Base-by-base conservation (phyloP, 92 coral and sea anemone genomes). In the Pocillopora meandrina region DNA sequence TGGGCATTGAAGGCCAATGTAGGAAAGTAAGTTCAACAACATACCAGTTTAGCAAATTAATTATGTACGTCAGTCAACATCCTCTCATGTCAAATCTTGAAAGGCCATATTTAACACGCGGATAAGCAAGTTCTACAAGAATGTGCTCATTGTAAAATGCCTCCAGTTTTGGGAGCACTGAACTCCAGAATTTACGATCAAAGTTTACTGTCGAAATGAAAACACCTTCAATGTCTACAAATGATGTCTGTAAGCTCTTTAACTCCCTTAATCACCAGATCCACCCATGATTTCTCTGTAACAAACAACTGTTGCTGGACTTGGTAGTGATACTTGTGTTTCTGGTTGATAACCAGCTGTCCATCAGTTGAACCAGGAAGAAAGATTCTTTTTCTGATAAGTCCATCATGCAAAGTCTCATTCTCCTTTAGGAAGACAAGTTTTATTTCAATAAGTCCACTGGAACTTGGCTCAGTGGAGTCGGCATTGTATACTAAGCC, bases 221-320 rank as follows among this genome's bases (percentile, higher is more conserved):
- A 75, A 87, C 62, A 63, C 71, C 82, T 21, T 69, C 74, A 56
- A 34, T 33, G 26, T 71, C 72, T 78, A 14, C 36, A 84, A 84
- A 36, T 55, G 82, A 63, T 76, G 57, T 84, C 88, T 55, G 82
- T 12, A 58, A 84, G 35, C 12, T 84, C 82, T 76, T 20, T 19
- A 7, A 31, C 84, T 59, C 87, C 86, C 60, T 80, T 79, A 36
- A 82, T 42, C 65, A 87, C 82, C n/a, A 87, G 56, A 14, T 87
- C 90, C 2, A 57, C 49, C 65, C 90, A 81, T 12, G n/a, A 58
- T 74, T 73, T 87, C 64, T 59, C 67, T 49, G 90, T 65, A 12
- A 87, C 90, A 87, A 79, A 82, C 90, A 87, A 63, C 61, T 72
- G 86, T 58, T 81, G 87, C 75, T 81, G 83, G 21, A 87, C 76